Conservation (phyloP, 2,888 invertebrate genomes). For the Mythimna albipuncta region DNA sequence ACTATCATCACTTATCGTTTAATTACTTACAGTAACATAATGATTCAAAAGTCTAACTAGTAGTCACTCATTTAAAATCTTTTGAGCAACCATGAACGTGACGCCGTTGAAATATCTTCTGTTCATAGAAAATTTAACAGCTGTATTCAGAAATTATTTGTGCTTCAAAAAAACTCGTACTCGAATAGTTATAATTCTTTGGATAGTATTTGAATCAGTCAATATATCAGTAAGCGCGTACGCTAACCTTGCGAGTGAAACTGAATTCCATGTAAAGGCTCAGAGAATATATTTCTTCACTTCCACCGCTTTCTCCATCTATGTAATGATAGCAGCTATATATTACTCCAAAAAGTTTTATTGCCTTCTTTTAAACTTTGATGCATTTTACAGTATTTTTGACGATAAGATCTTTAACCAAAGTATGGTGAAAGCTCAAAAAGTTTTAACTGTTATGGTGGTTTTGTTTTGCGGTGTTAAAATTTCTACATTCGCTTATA, state of each 20-base stretch:
- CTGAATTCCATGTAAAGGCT: neutral
- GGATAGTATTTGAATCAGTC: slow-evolving; percentile 21
- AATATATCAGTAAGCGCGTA: neutral
- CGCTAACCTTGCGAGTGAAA: neutral
- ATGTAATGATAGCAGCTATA: slow-evolving; percentile 32
- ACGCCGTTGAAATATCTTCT: slow-evolving; percentile 56
- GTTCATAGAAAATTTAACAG: slow-evolving; percentile 57
- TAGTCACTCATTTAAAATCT: neutral
- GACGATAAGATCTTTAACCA: slow-evolving; percentile 38
- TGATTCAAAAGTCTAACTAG: neutral
- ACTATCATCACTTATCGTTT: slow-evolving; percentile 9
- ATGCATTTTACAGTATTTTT: slow-evolving; percentile 32
- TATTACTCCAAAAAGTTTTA: slow-evolving; percentile 48
- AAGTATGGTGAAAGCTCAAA: slow-evolving; percentile 42
- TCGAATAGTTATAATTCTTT: slow-evolving; percentile 31
- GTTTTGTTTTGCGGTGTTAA: slow-evolving; percentile 17
- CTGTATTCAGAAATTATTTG: slow-evolving; percentile 64
- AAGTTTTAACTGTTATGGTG: neutral
- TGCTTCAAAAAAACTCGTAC: slow-evolving; percentile 31
- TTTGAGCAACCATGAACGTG: slow-evolving; percentile 41
- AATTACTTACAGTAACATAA: slow-evolving; percentile 17
- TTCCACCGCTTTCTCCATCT: slow-evolving; percentile 41
- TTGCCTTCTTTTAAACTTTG: slow-evolving; percentile 47
- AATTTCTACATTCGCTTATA: slow-evolving; percentile 5
- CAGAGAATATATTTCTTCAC: slow-evolving; percentile 39